Percentiles rank a stretch among this genome's conserved stretches.
Evolutionary conservation across 2,113 vertebrate genomes (phyloP).

Genomic region (Cebidichthys violaceus): DNA sequence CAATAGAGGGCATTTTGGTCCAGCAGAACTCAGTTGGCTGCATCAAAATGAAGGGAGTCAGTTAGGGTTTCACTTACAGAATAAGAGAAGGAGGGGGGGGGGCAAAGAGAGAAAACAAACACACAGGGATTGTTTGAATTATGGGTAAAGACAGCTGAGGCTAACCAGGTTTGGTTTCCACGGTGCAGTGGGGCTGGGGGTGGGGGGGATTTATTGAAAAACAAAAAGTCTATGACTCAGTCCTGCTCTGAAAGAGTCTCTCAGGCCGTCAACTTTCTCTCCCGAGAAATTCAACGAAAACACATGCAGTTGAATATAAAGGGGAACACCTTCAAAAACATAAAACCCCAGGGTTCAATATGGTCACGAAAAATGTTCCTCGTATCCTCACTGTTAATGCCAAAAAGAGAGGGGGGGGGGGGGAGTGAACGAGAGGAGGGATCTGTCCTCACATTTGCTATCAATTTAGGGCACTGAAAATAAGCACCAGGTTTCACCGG

Average conservation of each 20-base stretch:
- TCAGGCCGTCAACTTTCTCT: slow-evolving; percentile 64
- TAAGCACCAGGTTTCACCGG: slow-evolving; percentile 84
- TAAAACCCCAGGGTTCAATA: slow-evolving; percentile 76
- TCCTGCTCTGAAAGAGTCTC: slow-evolving; percentile 69
- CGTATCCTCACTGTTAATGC: slow-evolving; percentile 76
- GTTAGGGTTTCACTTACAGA: slow-evolving; percentile 78
- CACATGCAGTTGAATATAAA: slow-evolving; percentile 77
- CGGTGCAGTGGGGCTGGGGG: slow-evolving; percentile 45
- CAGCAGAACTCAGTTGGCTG: slow-evolving; percentile 73
- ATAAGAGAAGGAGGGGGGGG: slow-evolving; percentile 48
- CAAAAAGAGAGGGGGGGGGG: slow-evolving; percentile 72
- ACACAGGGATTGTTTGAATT: slow-evolving; percentile 78
- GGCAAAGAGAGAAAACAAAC: slow-evolving; percentile 76
- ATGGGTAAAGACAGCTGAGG: slow-evolving; percentile 83
- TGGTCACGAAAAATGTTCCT: slow-evolving; percentile 84
- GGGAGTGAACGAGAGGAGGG: slow-evolving; percentile 68
- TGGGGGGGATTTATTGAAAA: slow-evolving; percentile 78
- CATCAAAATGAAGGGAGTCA: slow-evolving; percentile 76
- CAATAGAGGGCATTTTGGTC: slow-evolving; percentile 78
- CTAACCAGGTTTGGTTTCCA: slow-evolving; percentile 82
- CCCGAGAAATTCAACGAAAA: slow-evolving; percentile 74
- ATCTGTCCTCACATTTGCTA: slow-evolving; percentile 87
- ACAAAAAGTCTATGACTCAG: slow-evolving; percentile 81
- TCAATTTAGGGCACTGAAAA: slow-evolving; percentile 86
- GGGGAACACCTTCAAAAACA: slow-evolving; percentile 83